Conservation (phyloP, 2,797 vertebrate species). For the Prunella strophiata region DNA sequence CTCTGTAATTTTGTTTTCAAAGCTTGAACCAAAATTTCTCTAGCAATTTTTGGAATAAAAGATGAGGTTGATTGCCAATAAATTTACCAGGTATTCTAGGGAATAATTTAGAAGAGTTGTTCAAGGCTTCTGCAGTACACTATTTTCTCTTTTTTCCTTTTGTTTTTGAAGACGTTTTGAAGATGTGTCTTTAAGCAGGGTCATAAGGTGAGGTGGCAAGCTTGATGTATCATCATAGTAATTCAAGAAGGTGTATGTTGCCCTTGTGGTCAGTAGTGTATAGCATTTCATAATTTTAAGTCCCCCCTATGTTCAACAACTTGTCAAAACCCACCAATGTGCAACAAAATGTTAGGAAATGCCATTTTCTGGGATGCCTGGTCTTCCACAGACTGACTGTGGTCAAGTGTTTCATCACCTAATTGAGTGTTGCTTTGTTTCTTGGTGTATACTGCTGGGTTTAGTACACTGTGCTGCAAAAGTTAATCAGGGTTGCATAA, state of each 20-base stretch:
- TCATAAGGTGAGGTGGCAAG: background rate
- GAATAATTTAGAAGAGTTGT: background rate
- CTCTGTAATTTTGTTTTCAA: background rate
- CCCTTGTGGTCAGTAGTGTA: background rate
- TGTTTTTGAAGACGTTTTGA: background rate
- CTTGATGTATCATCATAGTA: background rate
- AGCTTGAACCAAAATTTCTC: background rate
- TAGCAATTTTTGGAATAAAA: background rate
- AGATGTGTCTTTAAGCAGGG: background rate
- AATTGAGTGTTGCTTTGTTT: background rate
- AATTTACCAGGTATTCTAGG: background rate
- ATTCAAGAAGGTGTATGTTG: background rate
- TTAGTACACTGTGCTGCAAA: background rate
- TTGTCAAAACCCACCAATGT: background rate
- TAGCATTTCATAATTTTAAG: background rate
- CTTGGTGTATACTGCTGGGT: background rate
- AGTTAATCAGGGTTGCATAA: background rate
- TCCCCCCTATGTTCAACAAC: background rate
- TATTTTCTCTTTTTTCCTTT: background rate
- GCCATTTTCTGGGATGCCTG: background rate
- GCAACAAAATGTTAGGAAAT: background rate
- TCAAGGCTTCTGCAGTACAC: background rate
- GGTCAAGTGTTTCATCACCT: background rate
- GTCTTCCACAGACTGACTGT: background rate
- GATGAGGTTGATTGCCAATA: background rate